Base-by-base conservation (phyloP, 1,140 invertebrate species). In the Thaumetopoea pityocampa region DNA sequence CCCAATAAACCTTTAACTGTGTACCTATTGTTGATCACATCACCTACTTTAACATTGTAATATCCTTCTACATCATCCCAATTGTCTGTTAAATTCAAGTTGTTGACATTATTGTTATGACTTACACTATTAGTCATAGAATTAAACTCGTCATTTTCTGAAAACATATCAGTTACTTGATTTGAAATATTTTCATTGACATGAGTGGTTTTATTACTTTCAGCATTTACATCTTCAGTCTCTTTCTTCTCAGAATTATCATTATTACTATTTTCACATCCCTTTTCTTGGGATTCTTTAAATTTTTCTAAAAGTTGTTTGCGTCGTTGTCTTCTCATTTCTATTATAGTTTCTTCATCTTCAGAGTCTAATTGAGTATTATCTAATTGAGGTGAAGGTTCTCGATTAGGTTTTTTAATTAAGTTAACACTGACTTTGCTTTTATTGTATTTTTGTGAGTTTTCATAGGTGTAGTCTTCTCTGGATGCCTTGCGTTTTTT, bases 11-110 rank as follows among this genome's bases (percentile, higher is more conserved):
- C 96, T 86, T 96, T 98, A 1, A 99, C 96, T 73, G 89, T 87
- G 68, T 99, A 99, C 40, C 96, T 88, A 22, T 90, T 91, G 24
- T 70, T 70, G 80, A 99, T 95, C 36, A 99, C 90, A 88, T 99
- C 98, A 3, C 97, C 96, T 63, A 98, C 95, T 54, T 96, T 89
- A 8, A 99, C 96, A 36, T 97, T 90, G 77, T 96, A 98, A 84
- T 98, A 99, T 27, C 98, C 98, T 87, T 99, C 98, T 16, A 95
- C 91, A 88, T 99, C 98, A 84, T 99, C 98, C 97, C 98, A 99
- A 76, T 99, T 99, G 80, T 99, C 98, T 14, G 92, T 95, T 8
- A 98, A 85, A 60, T 92, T 91, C 2, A 93, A 91, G 87, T 95
- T 96, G 63, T 95, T 93, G 26, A 89, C 88, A 30, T 89, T 89